Conservation (phyloP, 2,888 invertebrate species). For the Acleris cristana region DNA sequence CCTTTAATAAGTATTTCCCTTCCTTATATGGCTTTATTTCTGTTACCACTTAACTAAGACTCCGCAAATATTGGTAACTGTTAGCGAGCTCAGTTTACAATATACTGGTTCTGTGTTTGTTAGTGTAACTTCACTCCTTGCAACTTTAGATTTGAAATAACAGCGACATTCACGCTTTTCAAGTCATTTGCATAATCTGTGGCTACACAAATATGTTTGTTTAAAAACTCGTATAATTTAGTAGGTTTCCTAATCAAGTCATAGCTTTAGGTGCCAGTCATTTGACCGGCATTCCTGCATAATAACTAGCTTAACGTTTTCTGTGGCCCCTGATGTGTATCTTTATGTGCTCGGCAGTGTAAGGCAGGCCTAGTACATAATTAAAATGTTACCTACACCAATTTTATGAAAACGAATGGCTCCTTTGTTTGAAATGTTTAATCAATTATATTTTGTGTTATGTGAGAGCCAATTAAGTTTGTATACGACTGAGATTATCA, state of each 20-base stretch:
- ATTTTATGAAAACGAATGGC: constrained; percentile 3
- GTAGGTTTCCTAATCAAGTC: constrained; percentile 12
- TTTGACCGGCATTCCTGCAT: constrained; percentile 19
- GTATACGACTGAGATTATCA: too few species aligned
- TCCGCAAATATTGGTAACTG: too few species aligned
- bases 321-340: constrained; percentile 8
- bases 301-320: neutral
- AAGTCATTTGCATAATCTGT: neutral
- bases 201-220: constrained; percentile 4
- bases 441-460: neutral
- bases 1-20: too few species aligned
- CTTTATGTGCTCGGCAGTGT: constrained; percentile 4
- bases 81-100: too few species aligned
- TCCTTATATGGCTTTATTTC: too few species aligned
- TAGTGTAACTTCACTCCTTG: too few species aligned
- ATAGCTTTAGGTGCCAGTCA: constrained; percentile 14
- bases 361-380: neutral
- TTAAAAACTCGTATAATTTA: constrained; percentile 11
- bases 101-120: too few species aligned
- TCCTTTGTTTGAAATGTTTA: constrained; percentile 1
- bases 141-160: too few species aligned
- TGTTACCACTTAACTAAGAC: too few species aligned
- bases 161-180: neutral
- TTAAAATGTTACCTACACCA: constrained; percentile 5
- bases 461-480: too few species aligned